Percentiles rank a stretch among this genome's conserved stretches.
Evolutionary conservation across 23 tunicate species (phyloP).

Genomic region (Ascidia mentula): DNA sequence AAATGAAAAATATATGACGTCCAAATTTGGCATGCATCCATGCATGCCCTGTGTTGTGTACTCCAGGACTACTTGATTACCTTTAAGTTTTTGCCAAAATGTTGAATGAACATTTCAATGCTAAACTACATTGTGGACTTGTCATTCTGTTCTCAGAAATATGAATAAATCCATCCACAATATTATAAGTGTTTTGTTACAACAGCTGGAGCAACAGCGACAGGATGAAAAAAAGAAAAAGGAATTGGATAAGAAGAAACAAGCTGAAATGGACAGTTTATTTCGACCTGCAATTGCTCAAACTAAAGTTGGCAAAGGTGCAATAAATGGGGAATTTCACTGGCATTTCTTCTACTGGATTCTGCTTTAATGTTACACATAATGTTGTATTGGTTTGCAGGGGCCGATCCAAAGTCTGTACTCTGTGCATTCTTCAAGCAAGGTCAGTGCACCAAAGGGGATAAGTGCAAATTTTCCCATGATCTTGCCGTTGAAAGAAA

Average conservation of each 20-base stretch:
- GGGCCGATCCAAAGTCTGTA: constrained; percentile 95
- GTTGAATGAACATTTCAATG: no score
- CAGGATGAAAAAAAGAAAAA: constrained; percentile 67
- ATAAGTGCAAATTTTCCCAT: constrained; percentile 91
- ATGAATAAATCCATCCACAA: no score
- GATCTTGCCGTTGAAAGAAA: constrained; percentile 76
- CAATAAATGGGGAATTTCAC: no score
- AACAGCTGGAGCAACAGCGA: constrained; percentile 54
- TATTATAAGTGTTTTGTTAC: neutral
- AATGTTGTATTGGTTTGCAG: constrained; percentile 36
- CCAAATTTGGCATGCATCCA: no score
- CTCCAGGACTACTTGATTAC: no score
- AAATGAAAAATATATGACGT: no score
- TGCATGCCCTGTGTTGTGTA: no score
- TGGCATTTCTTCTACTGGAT: no score
- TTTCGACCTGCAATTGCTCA: constrained; percentile 78
- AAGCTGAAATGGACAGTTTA: constrained; percentile 69
- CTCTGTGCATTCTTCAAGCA: constrained; percentile 85
- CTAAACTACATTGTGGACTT: no score
- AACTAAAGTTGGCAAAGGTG: constrained; percentile 77
- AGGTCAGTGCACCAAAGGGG: constrained; percentile 83
- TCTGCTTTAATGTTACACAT: no score
- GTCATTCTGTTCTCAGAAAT: no score
- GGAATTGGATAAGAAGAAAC: constrained; percentile 66
- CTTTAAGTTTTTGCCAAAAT: no score